Evolutionary conservation across 2,888 invertebrate species (phyloP).

Genomic region (Trichopoda pennipes): DNA sequence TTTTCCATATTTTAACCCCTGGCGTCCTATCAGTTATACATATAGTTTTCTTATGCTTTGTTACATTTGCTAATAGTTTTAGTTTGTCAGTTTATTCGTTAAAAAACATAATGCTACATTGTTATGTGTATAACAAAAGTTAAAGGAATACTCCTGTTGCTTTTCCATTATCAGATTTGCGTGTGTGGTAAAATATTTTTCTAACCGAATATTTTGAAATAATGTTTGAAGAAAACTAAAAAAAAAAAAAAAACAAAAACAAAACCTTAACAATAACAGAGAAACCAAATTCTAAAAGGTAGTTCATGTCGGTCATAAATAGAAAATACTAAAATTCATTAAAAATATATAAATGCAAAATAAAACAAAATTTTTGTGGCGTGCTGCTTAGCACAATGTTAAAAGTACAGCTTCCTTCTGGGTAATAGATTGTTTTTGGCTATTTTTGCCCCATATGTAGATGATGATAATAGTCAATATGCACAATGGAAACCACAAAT

Average conservation of each 20-base stretch:
- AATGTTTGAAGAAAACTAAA: not conserved
- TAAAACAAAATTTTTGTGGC: constrained; percentile 24
- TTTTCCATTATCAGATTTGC: constrained; percentile 41
- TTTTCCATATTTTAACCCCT: not conserved
- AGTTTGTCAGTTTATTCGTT: constrained; percentile 11
- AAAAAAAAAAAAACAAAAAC: not conserved
- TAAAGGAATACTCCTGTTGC: constrained; percentile 47
- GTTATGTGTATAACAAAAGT: not conserved
- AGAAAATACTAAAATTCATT: constrained; percentile 38
- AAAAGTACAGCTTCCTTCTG: constrained; percentile 42
- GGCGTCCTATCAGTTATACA: constrained; percentile 14
- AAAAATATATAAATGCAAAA: constrained; percentile 52
- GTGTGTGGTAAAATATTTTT: constrained; percentile 42
- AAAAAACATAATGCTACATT: too few relatives aligned
- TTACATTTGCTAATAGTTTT: constrained; percentile 31
- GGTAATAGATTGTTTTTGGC: constrained; percentile 1
- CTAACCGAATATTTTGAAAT: constrained; percentile 36
- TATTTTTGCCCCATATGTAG: constrained; percentile 20
- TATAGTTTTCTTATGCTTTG: not conserved
- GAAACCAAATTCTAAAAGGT: constrained; percentile 22
- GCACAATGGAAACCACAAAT: constrained; percentile 50
- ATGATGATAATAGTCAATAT: constrained; percentile 56
- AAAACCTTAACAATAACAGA: not conserved
- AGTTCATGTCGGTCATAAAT: constrained; percentile 49
- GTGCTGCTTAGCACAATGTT: constrained; percentile 35